Base-by-base conservation (phyloP, 2,888 invertebrate genomes). In the Alsophila aescularia region DNA sequence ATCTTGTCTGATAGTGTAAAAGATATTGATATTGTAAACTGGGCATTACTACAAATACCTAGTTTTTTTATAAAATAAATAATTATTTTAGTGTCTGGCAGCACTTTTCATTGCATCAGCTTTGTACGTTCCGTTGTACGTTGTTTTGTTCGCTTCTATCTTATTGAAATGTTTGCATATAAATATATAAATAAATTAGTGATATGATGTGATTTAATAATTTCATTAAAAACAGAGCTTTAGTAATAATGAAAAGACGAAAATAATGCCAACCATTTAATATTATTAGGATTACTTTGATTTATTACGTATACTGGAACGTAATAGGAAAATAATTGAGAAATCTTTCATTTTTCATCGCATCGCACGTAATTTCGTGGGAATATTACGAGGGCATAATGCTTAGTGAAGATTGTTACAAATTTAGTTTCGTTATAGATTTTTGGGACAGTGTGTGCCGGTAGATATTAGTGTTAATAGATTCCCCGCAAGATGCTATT, bases 371-470 rank as follows among this genome's bases (percentile, higher is more conserved):
- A 85, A 85, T 85, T 85, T 88, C 77, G 83, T 81, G 81, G 81
- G 76, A 81, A 79, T 85, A 87, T 84, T 88, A 88, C 87, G 85
- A 83, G 85, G 85, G 87, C 81, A 89, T 85, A 84, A 89, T 91
- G 90, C 86, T 78, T 76, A 85, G 87, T 87, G 87, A 83, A 80
- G 77, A 87, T 81, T 79, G 72, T 78, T 75, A 72, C 73, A 75
- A 76, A 79, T 83, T 83, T 77, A 89, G 83, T 83, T 88, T 88
- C 67, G 80, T 81, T 77, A 86, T 79, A 84, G 87, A 85, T 82
- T 86, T 85, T 69, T 80, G 89, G 88, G 85, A 85, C 83, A 83
- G 87, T 83, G 88, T 84, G 70, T 82, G 86, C 73, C 83, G 88
- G 79, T 89, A 88, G 83, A 82, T 70, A 73, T 76, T 83, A 75